Evolutionary conservation across 2,888 invertebrate species (phyloP), one percentile per base, ranked within the genome.

Genomic region (Lasioglossum zephyrum): DNA sequence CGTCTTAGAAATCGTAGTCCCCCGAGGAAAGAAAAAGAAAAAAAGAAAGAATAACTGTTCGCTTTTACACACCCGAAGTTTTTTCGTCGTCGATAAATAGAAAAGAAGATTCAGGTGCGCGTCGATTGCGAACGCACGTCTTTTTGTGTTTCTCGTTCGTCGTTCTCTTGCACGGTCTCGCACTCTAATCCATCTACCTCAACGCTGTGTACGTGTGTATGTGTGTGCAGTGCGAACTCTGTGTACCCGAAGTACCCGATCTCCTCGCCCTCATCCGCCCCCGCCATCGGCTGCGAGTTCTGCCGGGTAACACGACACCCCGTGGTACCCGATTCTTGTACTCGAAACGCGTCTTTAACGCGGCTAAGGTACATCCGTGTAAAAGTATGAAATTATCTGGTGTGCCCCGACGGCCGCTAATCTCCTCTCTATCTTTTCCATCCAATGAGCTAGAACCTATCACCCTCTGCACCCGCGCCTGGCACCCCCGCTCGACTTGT

Each of bases 1-100:
- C 22, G 36, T 22, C 22, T 69, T 82, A 79, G 0, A 57, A 69
- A 82, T 84, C 80, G 88, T 92, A 93, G 91, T 93, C 91, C 92
- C 77, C 93, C 92, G 90, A 76, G 31, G 31, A 63, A 36, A 1
- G 4, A 57, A 57, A 57, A 57, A n/a, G 36, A 36, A 36, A 36
- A 36, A 36, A 36, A n/a, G n/a, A 57, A 11, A 57, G 9, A 57
- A 57, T n/a, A 57, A 81, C 81, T 82, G 86, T 85, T 74, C 79
- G 80, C n/a, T 57, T 84, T 79, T 74, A 63, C 82, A 82, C 89
- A 77, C 81, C 53, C 49, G 31, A 16, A 18, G 36, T 36, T 69
- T 44, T 41, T 53, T 22, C 18, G 63, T 16, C 36, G n/a, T 57
- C 57, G 57, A 18, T 0, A 70, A 74, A 77, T 39, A n/a, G 63